Evolutionary conservation across 1,140 invertebrate genomes (phyloP).

Genomic region (Dendrolimus kikuchii): DNA sequence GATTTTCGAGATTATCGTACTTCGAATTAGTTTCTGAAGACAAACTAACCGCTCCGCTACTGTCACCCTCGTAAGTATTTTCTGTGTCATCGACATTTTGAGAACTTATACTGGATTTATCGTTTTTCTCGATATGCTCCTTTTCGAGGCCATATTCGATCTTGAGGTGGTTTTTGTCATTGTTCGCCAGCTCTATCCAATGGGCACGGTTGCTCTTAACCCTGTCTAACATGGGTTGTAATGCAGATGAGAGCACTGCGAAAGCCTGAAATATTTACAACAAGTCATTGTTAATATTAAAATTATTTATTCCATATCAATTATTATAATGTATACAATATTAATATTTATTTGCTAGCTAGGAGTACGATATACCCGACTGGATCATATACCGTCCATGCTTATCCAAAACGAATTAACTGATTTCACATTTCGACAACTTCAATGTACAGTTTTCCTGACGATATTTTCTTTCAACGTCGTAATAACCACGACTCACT

Average conservation of each 20-base stretch:
- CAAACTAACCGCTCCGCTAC: conserved; percentile 56
- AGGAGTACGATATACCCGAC: too few species aligned
- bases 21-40: conserved; percentile 63
- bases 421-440: too few species aligned
- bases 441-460: too few species aligned
- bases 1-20: conserved; percentile 62
- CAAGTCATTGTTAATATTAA: neutral
- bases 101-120: conserved; percentile 55
- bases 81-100: conserved; percentile 57
- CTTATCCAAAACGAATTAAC: too few species aligned
- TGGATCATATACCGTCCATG: too few species aligned
- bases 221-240: conserved; percentile 87
- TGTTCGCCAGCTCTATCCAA: conserved; percentile 84
- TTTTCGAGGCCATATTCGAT: conserved; percentile 46
- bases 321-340: too few species aligned
- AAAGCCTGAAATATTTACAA: conserved; percentile 80
- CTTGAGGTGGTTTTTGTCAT: conserved; percentile 46
- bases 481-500: too few species aligned
- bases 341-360: too few species aligned
- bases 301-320: too few species aligned
- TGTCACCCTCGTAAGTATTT: conserved; percentile 56
- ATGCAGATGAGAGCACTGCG: conserved; percentile 81
- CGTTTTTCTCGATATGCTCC: conserved; percentile 35
- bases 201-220: conserved; percentile 87
- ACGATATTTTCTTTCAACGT: too few species aligned